phyloP scores from a whole-genome alignment of 1,140 invertebrate genomes.

The Hyposmocoma kahamanoa region DNA sequence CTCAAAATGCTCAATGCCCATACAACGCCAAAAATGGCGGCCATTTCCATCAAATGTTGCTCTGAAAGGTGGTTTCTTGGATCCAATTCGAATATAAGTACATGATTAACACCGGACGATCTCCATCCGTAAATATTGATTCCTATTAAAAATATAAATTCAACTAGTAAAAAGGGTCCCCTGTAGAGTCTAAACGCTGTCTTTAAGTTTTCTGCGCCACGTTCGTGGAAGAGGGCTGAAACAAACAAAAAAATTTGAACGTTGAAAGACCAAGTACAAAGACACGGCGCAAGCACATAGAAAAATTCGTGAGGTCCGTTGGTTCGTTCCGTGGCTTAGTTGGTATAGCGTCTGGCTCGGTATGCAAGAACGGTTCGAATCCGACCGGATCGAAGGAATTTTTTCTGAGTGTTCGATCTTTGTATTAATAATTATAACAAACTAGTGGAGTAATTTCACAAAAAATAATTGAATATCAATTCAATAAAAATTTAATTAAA shows the following conservation, averaged over 20 bases:
- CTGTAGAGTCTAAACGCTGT: constrained; percentile 92
- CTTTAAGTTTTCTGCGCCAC: constrained; percentile 81
- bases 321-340: no score
- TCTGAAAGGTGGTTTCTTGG: constrained; percentile 97
- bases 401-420: no score
- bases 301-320: no score
- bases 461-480: no score
- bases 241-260: constrained; percentile 18
- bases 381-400: no score
- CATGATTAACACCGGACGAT: constrained; percentile 98
- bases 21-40: constrained; percentile 94
- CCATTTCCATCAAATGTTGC: constrained; percentile 97
- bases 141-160: constrained; percentile 96
- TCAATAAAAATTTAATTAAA: no score
- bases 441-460: no score
- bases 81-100: constrained; percentile 98
- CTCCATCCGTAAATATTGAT: constrained; percentile 99
- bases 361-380: no score
- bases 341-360: no score
- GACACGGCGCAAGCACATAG: no score
- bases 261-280: no score
- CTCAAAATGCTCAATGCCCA: constrained; percentile 92
- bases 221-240: constrained; percentile 83
- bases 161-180: constrained; percentile 92
- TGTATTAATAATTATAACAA: no score